Evolutionary conservation across 2,888 invertebrate genomes (phyloP), one percentile per base, ranked within the genome.

Genomic region (Callyntrura guangdongensis): DNA sequence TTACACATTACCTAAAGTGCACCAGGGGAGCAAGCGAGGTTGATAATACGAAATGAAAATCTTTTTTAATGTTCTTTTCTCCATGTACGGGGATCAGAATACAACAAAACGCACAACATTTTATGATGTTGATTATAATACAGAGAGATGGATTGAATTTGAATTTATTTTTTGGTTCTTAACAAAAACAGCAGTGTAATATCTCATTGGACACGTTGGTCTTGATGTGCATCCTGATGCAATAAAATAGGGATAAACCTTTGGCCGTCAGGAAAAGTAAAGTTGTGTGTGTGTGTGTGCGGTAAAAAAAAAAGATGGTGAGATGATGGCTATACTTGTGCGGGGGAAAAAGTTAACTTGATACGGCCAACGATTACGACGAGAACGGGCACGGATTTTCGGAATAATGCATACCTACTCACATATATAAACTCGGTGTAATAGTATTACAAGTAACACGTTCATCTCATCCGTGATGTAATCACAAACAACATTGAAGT

Each of bases 141-240:
- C n/a, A n/a, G 84, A 84, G 12, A 67, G 77, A 69, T 93, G 93
- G 92, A 92, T 92, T 91, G 91, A 90, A 93, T 92, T 91, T 92
- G 91, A 92, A 93, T 93, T 93, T 89, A 90, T 93, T 92, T 83
- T 89, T 47, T 81, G 45, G 74, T 88, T 45, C n/a, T 61, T 27
- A 53, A 49, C 72, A 87, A 61, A 77, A 79, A 81, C 74, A 72
- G 72, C 64, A 74, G 17, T 72, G 72, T 20, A 22, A 53, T 77
- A 77, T 53, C 25, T 77, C 77, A 77, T 77, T 72, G 69, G 36
- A 72, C 36, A 72, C 69, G 69, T 72, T 72, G 69, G n/a, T 72
- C 25, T 86, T 56, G 36, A 36, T 36, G 2, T 36, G 49, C 79
- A 64, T 87, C 49, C 53, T 69, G 79, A 61, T 64, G 86, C 64